Percentiles rank a stretch among this genome's conserved stretches.
phyloP scores from a whole-genome alignment of 2,888 invertebrate genomes.

The Ctena decussata region DNA sequence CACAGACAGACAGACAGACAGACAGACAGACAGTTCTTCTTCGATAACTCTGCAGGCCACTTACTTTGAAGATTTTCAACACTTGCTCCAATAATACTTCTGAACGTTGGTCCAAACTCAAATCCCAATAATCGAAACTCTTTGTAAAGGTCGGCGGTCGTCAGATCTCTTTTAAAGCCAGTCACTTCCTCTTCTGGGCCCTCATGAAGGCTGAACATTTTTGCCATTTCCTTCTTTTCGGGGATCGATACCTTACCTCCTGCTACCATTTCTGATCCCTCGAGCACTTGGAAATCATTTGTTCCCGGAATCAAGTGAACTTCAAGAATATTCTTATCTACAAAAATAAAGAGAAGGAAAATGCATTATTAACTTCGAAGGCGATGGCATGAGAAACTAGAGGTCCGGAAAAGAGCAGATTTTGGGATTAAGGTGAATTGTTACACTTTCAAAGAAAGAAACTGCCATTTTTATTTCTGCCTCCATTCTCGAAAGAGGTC shows the following conservation, averaged over 20 bases:
- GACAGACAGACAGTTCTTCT: slow-evolving; percentile 80
- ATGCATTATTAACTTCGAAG: too few relatives aligned
- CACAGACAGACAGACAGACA: background rate
- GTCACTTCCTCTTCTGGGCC: slow-evolving; percentile 8
- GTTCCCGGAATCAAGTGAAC: background rate
- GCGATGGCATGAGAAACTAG: too few relatives aligned
- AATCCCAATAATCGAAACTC: slow-evolving; percentile 86
- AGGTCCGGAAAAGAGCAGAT: too few relatives aligned
- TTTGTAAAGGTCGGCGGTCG: slow-evolving; percentile 84
- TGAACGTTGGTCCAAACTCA: slow-evolving; percentile 85
- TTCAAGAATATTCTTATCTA: background rate
- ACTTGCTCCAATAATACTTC: slow-evolving; percentile 92
- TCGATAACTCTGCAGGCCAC: too few relatives aligned
- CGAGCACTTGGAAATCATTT: slow-evolving; percentile 93
- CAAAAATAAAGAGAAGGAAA: too few relatives aligned
- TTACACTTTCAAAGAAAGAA: too few relatives aligned
- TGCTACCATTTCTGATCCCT: slow-evolving; percentile 94
- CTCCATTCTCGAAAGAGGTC: too few relatives aligned
- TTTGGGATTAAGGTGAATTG: too few relatives aligned
- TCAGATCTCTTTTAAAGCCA: slow-evolving; percentile 52
- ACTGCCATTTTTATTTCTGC: too few relatives aligned
- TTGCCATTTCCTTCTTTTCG: slow-evolving; percentile 38
- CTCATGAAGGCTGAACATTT: background rate
- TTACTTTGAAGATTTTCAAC: too few relatives aligned
- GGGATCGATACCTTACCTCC: slow-evolving; percentile 91